Evolutionary conservation across 2,797 vertebrate species (phyloP), one percentile per base, ranked within the genome.

Genomic region (Brachymystax lenok): DNA sequence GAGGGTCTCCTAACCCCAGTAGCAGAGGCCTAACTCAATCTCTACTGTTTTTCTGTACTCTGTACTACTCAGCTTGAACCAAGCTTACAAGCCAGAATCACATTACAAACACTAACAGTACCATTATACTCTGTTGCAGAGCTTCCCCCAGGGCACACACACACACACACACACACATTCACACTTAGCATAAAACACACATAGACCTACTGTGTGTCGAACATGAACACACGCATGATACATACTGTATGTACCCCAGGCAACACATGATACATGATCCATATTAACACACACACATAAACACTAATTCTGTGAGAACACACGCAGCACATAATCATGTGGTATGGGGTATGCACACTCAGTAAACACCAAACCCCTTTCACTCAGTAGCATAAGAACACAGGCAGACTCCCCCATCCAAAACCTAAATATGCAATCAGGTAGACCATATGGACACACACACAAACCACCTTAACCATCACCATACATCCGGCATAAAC

Each of bases 91-190:
- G 91, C 86, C 88, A 87, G 89, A 93, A 94, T 93, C 89, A 89
- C 89, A 93, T 93, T 94, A 94, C 89, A 87, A 87, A 93, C 90
- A 90, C 92, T 94, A 92, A 92, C 90, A 92, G 91, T 91, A 89
- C 92, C 93, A 94, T 93, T 94, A 94, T 92, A 89, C 84, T 86
- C 87, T 88, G 88, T 84, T 91, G 89, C 89, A 86, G 86, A 90
- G 88, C 90, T 89, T 81, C 89, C 93, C 91, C 87, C 83, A 51
- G 88, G 90, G 90, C 88, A 85, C 33, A 69, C 61, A 52, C 78
- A 67, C 69, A 64, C 46, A 30, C 77, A 30, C 33, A 64, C 35
- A 74, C 33, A 63, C 61, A 67, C 56, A 64, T 30, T 64, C 13
- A 7, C 28, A 67, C 27, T 1, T 6, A 30, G 16, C 28, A 67